Base-by-base conservation (phyloP, 1,140 invertebrate genomes). In the Rhysida immarginata region DNA sequence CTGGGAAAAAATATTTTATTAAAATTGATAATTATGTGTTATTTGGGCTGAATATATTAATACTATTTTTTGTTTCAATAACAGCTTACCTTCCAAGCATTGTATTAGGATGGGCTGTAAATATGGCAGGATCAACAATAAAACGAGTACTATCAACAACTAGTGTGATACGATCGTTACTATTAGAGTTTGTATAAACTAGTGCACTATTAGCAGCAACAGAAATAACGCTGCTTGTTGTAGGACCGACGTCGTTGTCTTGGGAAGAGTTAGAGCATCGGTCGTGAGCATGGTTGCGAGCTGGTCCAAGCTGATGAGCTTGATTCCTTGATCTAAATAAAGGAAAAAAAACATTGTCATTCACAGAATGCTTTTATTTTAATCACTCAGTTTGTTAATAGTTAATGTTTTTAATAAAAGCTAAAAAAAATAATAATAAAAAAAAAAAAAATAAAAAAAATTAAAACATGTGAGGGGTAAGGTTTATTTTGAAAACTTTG, bases 61-160 rank as follows among this genome's bases (percentile, higher is more conserved):
- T n/a, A n/a, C n/a, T n/a, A n/a, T n/a, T n/a, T n/a, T n/a, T n/a
- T n/a, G n/a, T n/a, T n/a, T n/a, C n/a, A n/a, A n/a, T n/a, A n/a
- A n/a, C n/a, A n/a, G n/a, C n/a, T n/a, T n/a, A n/a, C 79, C 79
- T 76, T 23, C 94, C 94, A 2, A 88, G 71, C 87, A 94, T 92
- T 0, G 91, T 94, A 67, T 93, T 90, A 2, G 89, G 89, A 72
- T 92, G 84, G 1, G 85, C 84, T 8, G 85, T 85, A 64, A 97
- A 93, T 51, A 96, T 74, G 13, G 85, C 81, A 2, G 88, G 88
- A 72, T 96, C 91, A 1, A 96, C 81, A 3, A 93, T 81, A 69
- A 91, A 94, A 61, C 91, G 75, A 0, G 91, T 93, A 60, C 90
- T 91, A 67, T 96, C 93, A 3, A 96, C 93, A 18, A 96, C 83